These are phyloP conservation scores for Rosalia funebris DNA, from an alignment of 2,888 invertebrate species.

Conservation along the genomic window DNA sequence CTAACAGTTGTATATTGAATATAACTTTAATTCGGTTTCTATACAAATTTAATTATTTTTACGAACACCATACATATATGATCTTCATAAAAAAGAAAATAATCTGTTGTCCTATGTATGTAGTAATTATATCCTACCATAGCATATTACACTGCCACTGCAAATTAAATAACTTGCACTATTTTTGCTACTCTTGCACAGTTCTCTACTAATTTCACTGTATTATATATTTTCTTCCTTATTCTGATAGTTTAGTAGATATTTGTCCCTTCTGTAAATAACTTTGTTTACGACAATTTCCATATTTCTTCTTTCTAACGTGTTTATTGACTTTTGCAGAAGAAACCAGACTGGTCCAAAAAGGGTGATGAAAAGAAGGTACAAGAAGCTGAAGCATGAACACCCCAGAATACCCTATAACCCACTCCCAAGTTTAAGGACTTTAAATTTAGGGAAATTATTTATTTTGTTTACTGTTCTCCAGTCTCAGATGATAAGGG, in stretches of 20 bases:
- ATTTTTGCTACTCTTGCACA: background rate
- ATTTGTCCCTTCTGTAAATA: constrained; percentile 3
- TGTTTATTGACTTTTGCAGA: constrained; percentile 71
- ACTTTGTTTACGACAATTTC: background rate
- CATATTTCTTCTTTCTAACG: background rate
- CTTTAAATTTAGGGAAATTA: constrained; percentile 34
- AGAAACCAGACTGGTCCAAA: constrained; percentile 96
- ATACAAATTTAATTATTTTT: no score
- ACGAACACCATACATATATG: no score
- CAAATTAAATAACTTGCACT: background rate
- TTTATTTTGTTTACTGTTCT: constrained; percentile 44
- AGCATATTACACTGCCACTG: background rate
- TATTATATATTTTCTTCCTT: constrained; percentile 1
- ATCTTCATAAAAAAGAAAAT: background rate
- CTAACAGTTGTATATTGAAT: no score
- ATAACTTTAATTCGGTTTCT: no score
- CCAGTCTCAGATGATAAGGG: constrained; percentile 30
- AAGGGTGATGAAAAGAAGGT: constrained; percentile 87
- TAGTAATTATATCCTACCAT: background rate
- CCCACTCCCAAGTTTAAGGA: constrained; percentile 25
- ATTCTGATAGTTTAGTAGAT: constrained; percentile 4
- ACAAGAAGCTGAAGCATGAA: constrained; percentile 88
- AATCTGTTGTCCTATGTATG: background rate
- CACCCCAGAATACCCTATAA: constrained; percentile 17
- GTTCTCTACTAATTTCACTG: background rate